Evolutionary conservation across 1,140 invertebrate genomes (phyloP), one percentile per base, ranked within the genome.

Genomic region (Tetraneura akinire): DNA sequence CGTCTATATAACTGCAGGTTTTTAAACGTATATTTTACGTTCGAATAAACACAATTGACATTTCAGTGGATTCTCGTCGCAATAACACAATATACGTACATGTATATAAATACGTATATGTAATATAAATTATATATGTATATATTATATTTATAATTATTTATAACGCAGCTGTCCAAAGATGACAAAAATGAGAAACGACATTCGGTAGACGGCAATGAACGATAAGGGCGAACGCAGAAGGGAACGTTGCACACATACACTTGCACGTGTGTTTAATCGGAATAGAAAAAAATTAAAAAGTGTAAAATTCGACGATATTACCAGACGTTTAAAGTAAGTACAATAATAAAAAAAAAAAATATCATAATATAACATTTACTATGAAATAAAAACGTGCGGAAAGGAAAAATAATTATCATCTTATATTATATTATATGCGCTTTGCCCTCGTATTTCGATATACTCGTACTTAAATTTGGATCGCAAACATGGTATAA

Each of bases 211-310:
- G 4, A 23, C 42, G 42, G 23, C 13, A 10, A 2, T 9, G 26
- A 26, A 1, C n/a, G 2, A 11, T 26, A 57, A 14, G 23, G 13
- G 23, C 55, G 13, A 18, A 13, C 13, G 23, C 29, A 62, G 16
- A 62, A 23, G 18, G 21, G 8, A 6, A 29, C 60, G 16, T 0
- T 29, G 26, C 14, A 60, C 57, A 32, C 16, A 23, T 8, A 29
- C 8, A 62, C 16, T 29, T 1, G 26, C 13, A 14, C 16, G 26
- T 9, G 60, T 16, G 60, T 62, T 62, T 32, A 62, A 32, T 62
- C 60, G 60, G 60, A 62, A 62, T 16, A 26, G 60, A 62, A 62
- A 62, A 16, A 23, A 62, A 18, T 62, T 16, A 32, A 62, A 62
- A 62, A 37, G 3, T 37, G n/a, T n/a, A n/a, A n/a, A n/a, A n/a